Evolutionary conservation across 2,797 vertebrate genomes (phyloP).

Genomic region (Squalus acanthias): DNA sequence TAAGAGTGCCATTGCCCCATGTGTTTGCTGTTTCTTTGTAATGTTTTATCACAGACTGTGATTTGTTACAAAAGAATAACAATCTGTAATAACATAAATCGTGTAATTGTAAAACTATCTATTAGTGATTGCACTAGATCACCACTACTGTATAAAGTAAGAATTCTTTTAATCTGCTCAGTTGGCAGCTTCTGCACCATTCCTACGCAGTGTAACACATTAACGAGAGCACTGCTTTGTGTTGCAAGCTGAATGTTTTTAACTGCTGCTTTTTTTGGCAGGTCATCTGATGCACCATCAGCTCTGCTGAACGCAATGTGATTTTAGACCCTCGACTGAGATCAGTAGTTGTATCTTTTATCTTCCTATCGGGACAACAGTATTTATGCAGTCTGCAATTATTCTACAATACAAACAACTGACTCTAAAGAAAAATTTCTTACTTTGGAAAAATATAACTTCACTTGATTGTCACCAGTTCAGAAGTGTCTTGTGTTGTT

Average conservation of each 20-base stretch:
- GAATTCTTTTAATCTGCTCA: not conserved
- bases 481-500: not conserved
- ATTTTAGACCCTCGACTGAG: not conserved
- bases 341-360: constrained; percentile 25
- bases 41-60: not conserved
- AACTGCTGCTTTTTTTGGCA: constrained; percentile 6
- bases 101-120: not conserved
- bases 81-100: not conserved
- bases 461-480: not conserved
- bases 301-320: not conserved
- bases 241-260: not conserved
- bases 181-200: not conserved
- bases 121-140: not conserved
- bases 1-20: not conserved
- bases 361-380: constrained; percentile 12
- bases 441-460: not conserved
- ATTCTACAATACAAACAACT: constrained; percentile 3
- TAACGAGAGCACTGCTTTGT: not conserved
- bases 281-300: not conserved
- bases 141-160: not conserved
- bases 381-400: constrained; percentile 23
- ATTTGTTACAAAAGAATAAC: not conserved
- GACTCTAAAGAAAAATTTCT: not conserved
- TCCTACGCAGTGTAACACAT: not conserved
- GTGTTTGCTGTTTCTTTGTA: not conserved